Evolutionary conservation across 2,113 vertebrate species (phyloP).

Genomic region (Ailuropoda melanoleuca): DNA sequence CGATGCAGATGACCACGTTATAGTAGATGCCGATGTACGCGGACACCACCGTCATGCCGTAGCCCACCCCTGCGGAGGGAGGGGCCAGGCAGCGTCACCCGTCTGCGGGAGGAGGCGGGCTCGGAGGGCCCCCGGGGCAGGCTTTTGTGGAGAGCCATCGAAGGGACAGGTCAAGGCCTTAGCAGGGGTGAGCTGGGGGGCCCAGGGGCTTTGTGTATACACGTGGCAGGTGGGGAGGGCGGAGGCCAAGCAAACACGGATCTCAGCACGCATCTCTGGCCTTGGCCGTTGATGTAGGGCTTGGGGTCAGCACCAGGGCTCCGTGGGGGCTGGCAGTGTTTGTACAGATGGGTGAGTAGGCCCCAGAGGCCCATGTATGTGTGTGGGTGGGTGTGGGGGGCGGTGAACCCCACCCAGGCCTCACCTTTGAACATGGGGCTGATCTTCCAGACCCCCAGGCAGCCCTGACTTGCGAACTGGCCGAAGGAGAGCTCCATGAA

Average conservation of each 20-base stretch:
- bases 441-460: slow-evolving; percentile 97
- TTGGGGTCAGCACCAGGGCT: background rate
- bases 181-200: background rate
- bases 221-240: background rate
- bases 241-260: slow-evolving; percentile 2
- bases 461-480: slow-evolving; percentile 97
- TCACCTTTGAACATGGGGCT: slow-evolving; percentile 99
- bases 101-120: background rate
- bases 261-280: background rate
- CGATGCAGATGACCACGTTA: slow-evolving; percentile 99
- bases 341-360: background rate
- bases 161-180: background rate
- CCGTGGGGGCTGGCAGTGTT: slow-evolving; percentile 9
- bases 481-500: slow-evolving; percentile 99
- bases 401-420: background rate
- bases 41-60: slow-evolving; percentile 99
- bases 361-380: accelerated
- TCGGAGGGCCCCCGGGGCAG: background rate
- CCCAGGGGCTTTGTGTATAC: background rate
- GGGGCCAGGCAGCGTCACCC: background rate
- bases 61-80: slow-evolving; percentile 91
- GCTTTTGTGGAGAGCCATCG: background rate
- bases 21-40: slow-evolving; percentile 99
- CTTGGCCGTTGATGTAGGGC: slow-evolving; percentile 32
- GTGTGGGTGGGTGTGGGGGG: accelerated